phyloP scores from a whole-genome alignment of 2,888 invertebrate species.

The Piscicola geometra region DNA sequence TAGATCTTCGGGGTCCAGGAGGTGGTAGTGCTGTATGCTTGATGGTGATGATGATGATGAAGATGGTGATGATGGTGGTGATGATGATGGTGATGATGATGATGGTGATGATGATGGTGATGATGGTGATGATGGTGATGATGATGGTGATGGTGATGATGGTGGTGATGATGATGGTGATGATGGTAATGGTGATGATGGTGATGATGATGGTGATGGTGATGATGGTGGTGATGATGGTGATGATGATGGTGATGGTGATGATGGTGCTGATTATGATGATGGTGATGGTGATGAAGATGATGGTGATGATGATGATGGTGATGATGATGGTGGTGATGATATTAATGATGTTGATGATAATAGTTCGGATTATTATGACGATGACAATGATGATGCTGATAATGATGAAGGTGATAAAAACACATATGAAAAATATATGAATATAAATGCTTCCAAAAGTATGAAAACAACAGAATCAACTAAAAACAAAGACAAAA shows the following conservation, averaged over 20 bases:
- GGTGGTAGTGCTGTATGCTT: slow-evolving; percentile 3
- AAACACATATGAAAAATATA: too few relatives aligned
- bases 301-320: slow-evolving; percentile 23
- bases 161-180: slow-evolving; percentile 26
- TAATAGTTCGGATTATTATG: neutral
- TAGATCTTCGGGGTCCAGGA: neutral
- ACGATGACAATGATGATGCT: neutral
- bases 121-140: slow-evolving; percentile 4
- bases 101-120: slow-evolving; percentile 26
- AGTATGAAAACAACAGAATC: too few relatives aligned
- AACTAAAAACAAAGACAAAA: too few relatives aligned
- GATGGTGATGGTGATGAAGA: slow-evolving; percentile 13
- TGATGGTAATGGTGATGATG: slow-evolving; percentile 21
- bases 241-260: slow-evolving; percentile 21
- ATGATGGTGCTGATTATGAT: slow-evolving; percentile 14
- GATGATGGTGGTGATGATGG: slow-evolving; percentile 7
- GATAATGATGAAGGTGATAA: slow-evolving; percentile 3
- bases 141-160: slow-evolving; percentile 20
- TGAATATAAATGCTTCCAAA: too few relatives aligned
- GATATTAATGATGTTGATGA: slow-evolving; percentile 5
- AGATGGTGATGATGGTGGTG: slow-evolving; percentile 25
- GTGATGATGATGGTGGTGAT: slow-evolving; percentile 19
- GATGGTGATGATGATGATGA: slow-evolving; percentile 4
- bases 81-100: neutral
- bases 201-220: too few relatives aligned